Evolutionary conservation across 2,797 vertebrate species (phyloP).

Genomic region (Menidia menidia): DNA sequence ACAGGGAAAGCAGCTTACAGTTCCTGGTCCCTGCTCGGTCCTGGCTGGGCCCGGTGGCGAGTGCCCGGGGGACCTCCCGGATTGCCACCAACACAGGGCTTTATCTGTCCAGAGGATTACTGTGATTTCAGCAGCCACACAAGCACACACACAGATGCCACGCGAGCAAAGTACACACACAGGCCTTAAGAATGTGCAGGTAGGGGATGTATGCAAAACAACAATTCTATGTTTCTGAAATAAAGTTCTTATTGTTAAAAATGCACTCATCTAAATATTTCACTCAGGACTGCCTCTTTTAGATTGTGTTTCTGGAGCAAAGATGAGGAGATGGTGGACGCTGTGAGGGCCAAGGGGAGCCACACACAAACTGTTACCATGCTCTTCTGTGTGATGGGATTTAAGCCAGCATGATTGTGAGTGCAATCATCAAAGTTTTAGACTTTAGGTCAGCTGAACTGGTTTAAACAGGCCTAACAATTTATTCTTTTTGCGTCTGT

Average conservation of each 20-base stretch:
- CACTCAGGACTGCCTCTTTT: neutral
- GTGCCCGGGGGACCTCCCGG: conserved; percentile 71
- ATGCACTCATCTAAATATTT: neutral
- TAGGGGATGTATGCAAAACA: neutral
- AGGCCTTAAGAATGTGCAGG: conserved; percentile 12
- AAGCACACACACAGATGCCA: conserved; percentile 21
- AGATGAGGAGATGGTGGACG: conserved; percentile 38
- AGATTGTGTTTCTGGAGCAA: conserved; percentile 31
- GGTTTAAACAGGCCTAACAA: conserved; percentile 4
- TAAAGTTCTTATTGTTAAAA: neutral
- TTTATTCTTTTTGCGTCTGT: conserved; percentile 27
- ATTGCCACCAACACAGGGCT: conserved; percentile 70
- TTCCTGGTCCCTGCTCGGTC: conserved; percentile 64
- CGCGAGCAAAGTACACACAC: conserved; percentile 44
- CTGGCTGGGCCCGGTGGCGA: conserved; percentile 54
- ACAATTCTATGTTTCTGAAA: neutral
- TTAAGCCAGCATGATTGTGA: conserved; percentile 2
- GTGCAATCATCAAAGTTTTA: conserved; percentile 17
- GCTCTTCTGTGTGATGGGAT: conserved; percentile 37
- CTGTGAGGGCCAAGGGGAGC: conserved; percentile 38
- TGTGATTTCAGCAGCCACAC: conserved; percentile 64
- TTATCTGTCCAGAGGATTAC: conserved; percentile 74
- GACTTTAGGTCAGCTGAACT: conserved; percentile 37
- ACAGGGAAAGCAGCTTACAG: conserved; percentile 84
- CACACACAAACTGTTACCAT: conserved; percentile 77